These are phyloP conservation scores for Zaprionus obscuricornis DNA, from an alignment of 2,888 invertebrate species.

Conservation along the genomic window DNA sequence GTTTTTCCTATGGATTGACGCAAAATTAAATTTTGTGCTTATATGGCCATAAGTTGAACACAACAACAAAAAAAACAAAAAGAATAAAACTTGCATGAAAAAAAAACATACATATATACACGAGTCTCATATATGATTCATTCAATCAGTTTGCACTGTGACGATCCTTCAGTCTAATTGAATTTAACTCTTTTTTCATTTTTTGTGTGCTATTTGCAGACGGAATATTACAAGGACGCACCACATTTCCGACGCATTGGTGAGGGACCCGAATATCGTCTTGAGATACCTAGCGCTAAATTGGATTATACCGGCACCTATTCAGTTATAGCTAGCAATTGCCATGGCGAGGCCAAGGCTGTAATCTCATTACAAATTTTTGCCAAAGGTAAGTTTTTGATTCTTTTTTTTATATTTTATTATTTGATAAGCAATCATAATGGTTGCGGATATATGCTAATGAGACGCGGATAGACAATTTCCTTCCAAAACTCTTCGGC, in stretches of 20 bases:
- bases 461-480: conserved; percentile 79
- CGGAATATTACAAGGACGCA: conserved; percentile 94
- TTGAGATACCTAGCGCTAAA: conserved; percentile 94
- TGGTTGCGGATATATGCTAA: conserved; percentile 74
- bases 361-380: conserved; percentile 94
- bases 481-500: conserved; percentile 82
- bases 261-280: conserved; percentile 90
- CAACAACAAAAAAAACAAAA: conserved; percentile 50
- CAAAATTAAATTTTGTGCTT: conserved; percentile 73
- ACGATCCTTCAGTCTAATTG: conserved; percentile 26
- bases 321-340: conserved; percentile 91
- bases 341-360: conserved; percentile 93
- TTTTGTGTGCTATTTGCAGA: conserved; percentile 85
- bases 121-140: conserved; percentile 43
- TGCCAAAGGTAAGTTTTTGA: conserved; percentile 89
- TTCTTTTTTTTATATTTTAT: conserved; percentile 17
- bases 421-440: conserved; percentile 18
- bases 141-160: conserved; percentile 38
- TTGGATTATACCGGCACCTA: conserved; percentile 94
- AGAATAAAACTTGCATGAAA: conserved; percentile 18
- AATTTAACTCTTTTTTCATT: not conserved
- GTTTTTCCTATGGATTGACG: conserved; percentile 66
- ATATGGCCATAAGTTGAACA: conserved; percentile 67
- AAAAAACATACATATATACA: conserved; percentile 24
- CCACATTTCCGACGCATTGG: conserved; percentile 90